Conservation (phyloP, 2,888 invertebrate genomes). For the Barypeithes pellucidus region DNA sequence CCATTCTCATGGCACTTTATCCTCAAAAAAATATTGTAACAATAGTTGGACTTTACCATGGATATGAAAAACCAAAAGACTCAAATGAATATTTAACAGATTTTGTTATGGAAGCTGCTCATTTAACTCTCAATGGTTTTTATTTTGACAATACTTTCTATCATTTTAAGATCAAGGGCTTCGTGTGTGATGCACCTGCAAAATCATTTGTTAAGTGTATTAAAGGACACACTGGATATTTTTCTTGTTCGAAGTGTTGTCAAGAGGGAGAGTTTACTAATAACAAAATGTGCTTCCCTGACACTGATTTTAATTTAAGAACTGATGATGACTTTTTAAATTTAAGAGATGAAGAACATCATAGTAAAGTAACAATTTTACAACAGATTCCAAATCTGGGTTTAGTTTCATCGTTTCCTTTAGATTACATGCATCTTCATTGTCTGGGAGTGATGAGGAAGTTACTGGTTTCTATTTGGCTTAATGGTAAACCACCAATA, state of each 20-base stretch:
- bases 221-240: constrained; percentile 54
- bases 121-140: constrained; percentile 12
- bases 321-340: constrained; percentile 46
- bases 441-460: constrained; percentile 53
- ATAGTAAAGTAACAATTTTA: constrained; percentile 49
- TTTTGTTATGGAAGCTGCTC: constrained; percentile 52
- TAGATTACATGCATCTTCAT: constrained; percentile 55
- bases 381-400: constrained; percentile 55
- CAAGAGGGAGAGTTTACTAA: constrained; percentile 41
- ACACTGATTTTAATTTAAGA: constrained; percentile 38
- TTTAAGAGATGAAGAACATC: constrained; percentile 54
- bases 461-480: constrained; percentile 36
- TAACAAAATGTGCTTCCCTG: constrained; percentile 52
- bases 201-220: constrained; percentile 54
- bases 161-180: constrained; percentile 49
- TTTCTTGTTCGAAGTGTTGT: constrained; percentile 57
- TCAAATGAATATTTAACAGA: constrained; percentile 44
- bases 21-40: constrained; percentile 49
- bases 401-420: constrained; percentile 56
- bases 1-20: constrained; percentile 53
- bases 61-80: constrained; percentile 55
- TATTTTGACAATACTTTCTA: constrained; percentile 32
- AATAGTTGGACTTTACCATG: constrained; percentile 55
- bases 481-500: constrained; percentile 19
- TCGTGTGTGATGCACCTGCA: constrained; percentile 58